Base-by-base conservation (phyloP, 1,140 invertebrate genomes). In the Drosophila cardini region DNA sequence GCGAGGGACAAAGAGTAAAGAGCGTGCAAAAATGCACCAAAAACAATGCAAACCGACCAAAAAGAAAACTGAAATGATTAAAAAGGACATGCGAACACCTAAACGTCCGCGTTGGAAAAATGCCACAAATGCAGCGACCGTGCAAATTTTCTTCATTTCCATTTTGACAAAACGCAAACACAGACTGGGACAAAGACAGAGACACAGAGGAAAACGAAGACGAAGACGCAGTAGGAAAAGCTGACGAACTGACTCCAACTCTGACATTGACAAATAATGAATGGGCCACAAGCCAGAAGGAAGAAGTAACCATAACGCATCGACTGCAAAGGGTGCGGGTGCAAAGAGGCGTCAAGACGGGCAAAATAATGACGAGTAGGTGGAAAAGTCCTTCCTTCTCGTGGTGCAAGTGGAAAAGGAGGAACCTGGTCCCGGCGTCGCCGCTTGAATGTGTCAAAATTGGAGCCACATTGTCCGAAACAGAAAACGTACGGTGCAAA, bases 121-220 rank as follows among this genome's bases (percentile, higher is more conserved):
- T 86, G 76, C 83, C 83, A 87, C 83, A 86, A 86, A 87, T 87
- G 83, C 83, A 87, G 80, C 79, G 83, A 87, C 83, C 83, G 84
- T 84, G 84, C 84, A 87, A 87, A 87, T 87, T 89, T 87, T 87
- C 83, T 87, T 84, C 84, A 87, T 87, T 87, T 87, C 80, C 84
- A 87, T 87, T 87, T 89, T 87, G 84, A 87, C 83, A 87, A 89
- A 87, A 87, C 80, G 84, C 83, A 89, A 89, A 86, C 83, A 83
- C 63, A 65, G 48, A 55, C 21, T 36, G 45, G 69, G 60, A 68
- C 40, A 69, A 50, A 65, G 53, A 26, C 11, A 46, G 3, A 26
- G 43, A 15, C 10, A 1, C 26, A 11, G 36, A 9, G 40, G 53
- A 2, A n/a, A 36, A 36, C 36, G 4, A 40, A 5, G 30, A 18